A percentile compares a stretch with the other conserved stretches of the same genome.
Evolutionary conservation across 1,140 invertebrate species (phyloP).

Genomic region (Drosophila jambulina): DNA sequence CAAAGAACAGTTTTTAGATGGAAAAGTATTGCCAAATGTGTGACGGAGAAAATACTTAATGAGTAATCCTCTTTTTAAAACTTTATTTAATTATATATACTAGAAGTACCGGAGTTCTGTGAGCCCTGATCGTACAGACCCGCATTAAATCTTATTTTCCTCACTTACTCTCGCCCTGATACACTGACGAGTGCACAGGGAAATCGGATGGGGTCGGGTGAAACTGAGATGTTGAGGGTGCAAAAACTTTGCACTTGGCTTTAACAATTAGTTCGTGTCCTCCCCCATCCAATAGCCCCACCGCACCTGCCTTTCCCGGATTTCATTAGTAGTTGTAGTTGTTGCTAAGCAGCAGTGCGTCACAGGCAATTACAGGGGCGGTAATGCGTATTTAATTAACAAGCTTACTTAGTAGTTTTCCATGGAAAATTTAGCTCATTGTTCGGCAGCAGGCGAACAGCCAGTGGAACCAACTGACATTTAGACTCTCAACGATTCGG

Average conservation of each 20-base stretch:
- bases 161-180: constrained; percentile 34
- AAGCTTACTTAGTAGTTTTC: constrained; percentile 81
- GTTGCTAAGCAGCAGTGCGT: constrained; percentile 69
- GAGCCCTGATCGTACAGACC: neutral
- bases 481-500: constrained; percentile 33
- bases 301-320: constrained; percentile 8
- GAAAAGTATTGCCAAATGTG: too few relatives aligned
- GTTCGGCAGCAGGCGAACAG: constrained; percentile 41
- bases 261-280: constrained; percentile 58
- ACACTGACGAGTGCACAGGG: constrained; percentile 29
- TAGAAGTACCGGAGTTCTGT: neutral
- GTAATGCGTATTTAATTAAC: constrained; percentile 82
- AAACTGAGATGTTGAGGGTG: constrained; percentile 5
- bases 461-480: constrained; percentile 33
- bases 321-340: constrained; percentile 48
- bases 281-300: constrained; percentile 8
- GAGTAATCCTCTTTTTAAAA: neutral
- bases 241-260: constrained; percentile 65
- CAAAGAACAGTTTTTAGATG: neutral
- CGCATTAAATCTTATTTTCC: constrained; percentile 1
- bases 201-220: neutral
- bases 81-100: neutral
- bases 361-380: constrained; percentile 76
- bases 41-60: neutral
- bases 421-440: constrained; percentile 77